Evolutionary conservation across 2,888 invertebrate species (phyloP).

Genomic region (Rugalucina vietnamica): DNA sequence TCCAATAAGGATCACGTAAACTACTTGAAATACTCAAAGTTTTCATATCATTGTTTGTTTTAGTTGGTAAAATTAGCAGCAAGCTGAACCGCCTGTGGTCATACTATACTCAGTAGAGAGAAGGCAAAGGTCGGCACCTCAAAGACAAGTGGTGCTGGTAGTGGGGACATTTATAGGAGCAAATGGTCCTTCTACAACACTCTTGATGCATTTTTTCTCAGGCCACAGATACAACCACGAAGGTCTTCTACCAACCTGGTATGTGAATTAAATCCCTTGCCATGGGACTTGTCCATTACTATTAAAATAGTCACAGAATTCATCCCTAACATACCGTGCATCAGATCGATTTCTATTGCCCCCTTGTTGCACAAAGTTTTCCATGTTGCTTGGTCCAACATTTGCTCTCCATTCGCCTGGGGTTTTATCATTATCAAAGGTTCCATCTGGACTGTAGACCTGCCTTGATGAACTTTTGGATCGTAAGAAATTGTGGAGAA

Average conservation of each 20-base stretch:
- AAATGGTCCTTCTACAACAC: slow-evolving; percentile 13
- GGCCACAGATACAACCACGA: slow-evolving; percentile 22
- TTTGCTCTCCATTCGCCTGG: neutral
- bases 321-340: slow-evolving; percentile 17
- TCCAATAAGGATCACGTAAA: too few species aligned
- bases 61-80: neutral
- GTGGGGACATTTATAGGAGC: slow-evolving; percentile 30
- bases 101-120: slow-evolving; percentile 5
- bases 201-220: slow-evolving; percentile 20
- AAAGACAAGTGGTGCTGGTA: slow-evolving; percentile 23
- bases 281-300: slow-evolving; percentile 26
- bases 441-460: slow-evolving; percentile 19
- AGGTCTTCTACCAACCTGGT: slow-evolving; percentile 19
- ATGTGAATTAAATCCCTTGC: slow-evolving; percentile 25
- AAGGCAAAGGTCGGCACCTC: slow-evolving; percentile 8
- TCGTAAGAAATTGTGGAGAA: slow-evolving; percentile 32
- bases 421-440: too few species aligned
- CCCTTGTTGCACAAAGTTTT: neutral
- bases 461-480: neutral
- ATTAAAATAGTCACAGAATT: slow-evolving; percentile 34
- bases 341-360: neutral
- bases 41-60: too few species aligned
- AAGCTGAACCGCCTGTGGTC: neutral
- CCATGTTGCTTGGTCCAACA: neutral
- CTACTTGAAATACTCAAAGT: too few species aligned